These are phyloP conservation scores for Laspeyria flexula DNA, from an alignment of 2,888 invertebrate genomes.

Conservation along the genomic window DNA sequence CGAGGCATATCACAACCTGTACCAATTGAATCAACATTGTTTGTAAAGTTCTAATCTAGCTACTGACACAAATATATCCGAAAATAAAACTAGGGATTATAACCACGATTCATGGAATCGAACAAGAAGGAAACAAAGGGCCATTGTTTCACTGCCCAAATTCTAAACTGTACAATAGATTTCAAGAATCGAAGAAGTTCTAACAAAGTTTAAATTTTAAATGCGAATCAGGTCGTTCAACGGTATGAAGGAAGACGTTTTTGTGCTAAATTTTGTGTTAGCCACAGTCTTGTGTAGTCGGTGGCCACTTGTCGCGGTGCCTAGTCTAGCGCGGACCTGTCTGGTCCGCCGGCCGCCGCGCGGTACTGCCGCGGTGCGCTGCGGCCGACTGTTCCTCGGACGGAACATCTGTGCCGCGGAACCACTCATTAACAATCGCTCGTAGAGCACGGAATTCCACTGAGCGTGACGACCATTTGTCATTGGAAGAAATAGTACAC, in stretches of 20 bases:
- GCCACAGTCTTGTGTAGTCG: slow-evolving; percentile 53
- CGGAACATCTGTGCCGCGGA: slow-evolving; percentile 52
- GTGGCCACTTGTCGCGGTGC: slow-evolving; percentile 64
- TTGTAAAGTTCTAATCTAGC: slow-evolving; percentile 86
- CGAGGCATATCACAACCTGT: slow-evolving; percentile 86
- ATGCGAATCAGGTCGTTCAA: slow-evolving; percentile 81
- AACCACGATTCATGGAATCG: slow-evolving; percentile 86
- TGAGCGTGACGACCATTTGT: slow-evolving; percentile 50
- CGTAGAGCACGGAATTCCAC: slow-evolving; percentile 48
- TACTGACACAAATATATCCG: slow-evolving; percentile 83
- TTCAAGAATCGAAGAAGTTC: slow-evolving; percentile 79
- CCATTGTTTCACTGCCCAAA: slow-evolving; percentile 76
- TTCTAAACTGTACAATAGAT: slow-evolving; percentile 82
- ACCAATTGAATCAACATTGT: slow-evolving; percentile 86
- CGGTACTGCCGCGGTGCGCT: slow-evolving; percentile 59
- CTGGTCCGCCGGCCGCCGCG: slow-evolving; percentile 42
- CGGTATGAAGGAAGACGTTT: slow-evolving; percentile 85
- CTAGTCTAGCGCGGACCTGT: slow-evolving; percentile 68
- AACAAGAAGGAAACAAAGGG: slow-evolving; percentile 82
- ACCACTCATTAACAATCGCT: slow-evolving; percentile 55
- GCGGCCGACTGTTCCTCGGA: slow-evolving; percentile 50
- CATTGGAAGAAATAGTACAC: slow-evolving; percentile 57
- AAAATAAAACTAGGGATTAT: slow-evolving; percentile 84
- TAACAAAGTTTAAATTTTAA: slow-evolving; percentile 81
- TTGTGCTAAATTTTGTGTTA: slow-evolving; percentile 77